Percentiles rank a stretch among this genome's conserved stretches.
These are phyloP conservation scores for Pseudomyrmex gracilis DNA, from an alignment of 1,140 invertebrate species.

Conservation along the genomic window DNA sequence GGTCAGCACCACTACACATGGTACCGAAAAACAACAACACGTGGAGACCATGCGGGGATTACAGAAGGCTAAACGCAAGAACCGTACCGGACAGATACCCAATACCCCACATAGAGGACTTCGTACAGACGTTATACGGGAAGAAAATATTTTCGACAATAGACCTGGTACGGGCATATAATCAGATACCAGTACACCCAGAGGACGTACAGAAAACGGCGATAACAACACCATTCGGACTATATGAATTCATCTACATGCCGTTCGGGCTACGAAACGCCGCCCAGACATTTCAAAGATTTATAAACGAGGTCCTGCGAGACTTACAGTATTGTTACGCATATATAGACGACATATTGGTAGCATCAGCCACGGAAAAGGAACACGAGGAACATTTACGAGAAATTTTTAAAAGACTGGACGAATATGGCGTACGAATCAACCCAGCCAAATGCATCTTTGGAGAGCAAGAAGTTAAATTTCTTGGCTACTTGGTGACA, in stretches of 20 bases:
- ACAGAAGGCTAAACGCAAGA: background rate
- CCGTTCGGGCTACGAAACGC: constrained; percentile 66
- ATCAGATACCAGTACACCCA: constrained; percentile 71
- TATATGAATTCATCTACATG: constrained; percentile 73
- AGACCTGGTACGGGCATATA: constrained; percentile 83
- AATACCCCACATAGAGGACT: constrained; percentile 62
- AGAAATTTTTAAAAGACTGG: too few relatives aligned
- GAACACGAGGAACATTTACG: too few relatives aligned
- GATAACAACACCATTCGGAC: constrained; percentile 74
- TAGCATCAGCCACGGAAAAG: too few relatives aligned
- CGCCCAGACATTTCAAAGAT: background rate
- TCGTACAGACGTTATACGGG: constrained; percentile 74
- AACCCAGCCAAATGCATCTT: too few relatives aligned
- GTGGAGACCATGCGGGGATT: background rate
- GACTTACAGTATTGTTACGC: too few relatives aligned
- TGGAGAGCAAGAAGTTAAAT: too few relatives aligned
- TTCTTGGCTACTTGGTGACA: too few relatives aligned
- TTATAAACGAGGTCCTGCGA: too few relatives aligned
- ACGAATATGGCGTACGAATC: too few relatives aligned
- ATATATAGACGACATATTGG: too few relatives aligned
- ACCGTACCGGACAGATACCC: constrained; percentile 62
- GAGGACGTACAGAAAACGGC: constrained; percentile 66
- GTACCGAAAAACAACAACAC: background rate
- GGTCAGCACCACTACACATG: background rate
- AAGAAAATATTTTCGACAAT: constrained; percentile 79